Evolutionary conservation across 2,888 invertebrate species (phyloP), one percentile per base, ranked within the genome.

Genomic region (Eupeodes luniger): DNA sequence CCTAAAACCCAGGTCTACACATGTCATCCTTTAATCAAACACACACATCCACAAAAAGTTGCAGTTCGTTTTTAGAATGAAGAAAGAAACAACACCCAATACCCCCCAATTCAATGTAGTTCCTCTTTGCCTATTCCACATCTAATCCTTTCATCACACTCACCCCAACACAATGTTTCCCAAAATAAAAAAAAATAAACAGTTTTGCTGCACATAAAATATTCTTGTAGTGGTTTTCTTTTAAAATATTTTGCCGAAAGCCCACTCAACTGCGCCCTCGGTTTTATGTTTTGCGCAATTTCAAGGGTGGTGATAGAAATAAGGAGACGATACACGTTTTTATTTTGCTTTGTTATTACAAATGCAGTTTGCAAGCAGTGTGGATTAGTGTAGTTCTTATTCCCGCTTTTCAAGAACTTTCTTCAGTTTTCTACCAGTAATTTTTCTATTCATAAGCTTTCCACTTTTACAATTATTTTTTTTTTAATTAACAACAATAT

Each of bases 271-370:
- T 57, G 27, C 16, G 55, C 27, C 27, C 19, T 57, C 55, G 27
- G 12, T 57, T 57, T 57, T 57, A 19, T 55, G 55, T 57, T 57
- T 27, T 57, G 55, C 55, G 55, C 55, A 57, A 57, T 19, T 12
- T 19, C 12, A 27, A 5, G 19, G 19, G 9, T 19, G 11, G 55
- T 19, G 55, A 57, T 27, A 57, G 55, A 27, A 12, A 57, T 57
- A 57, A 16, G 16, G 0, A 57, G 27, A 57, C 11, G 19, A 19
- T 27, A 27, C 27, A 27, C 27, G 27, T 27, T 27, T 27, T 27
- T 27, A 3, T 27, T 27, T 27, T 27, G 19, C n/a, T 14, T n/a
- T n/a, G n/a, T n/a, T 6, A n/a, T 6, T 27, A 6, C 7, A 5
- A 55, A 7, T 19, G 55, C 16, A 53, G 16, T 55, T 19, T 10